A percentile compares a stretch with the other conserved stretches of the same genome.
Evolutionary conservation across 2,113 vertebrate species (phyloP).

Genomic region (Notothenia coriiceps): DNA sequence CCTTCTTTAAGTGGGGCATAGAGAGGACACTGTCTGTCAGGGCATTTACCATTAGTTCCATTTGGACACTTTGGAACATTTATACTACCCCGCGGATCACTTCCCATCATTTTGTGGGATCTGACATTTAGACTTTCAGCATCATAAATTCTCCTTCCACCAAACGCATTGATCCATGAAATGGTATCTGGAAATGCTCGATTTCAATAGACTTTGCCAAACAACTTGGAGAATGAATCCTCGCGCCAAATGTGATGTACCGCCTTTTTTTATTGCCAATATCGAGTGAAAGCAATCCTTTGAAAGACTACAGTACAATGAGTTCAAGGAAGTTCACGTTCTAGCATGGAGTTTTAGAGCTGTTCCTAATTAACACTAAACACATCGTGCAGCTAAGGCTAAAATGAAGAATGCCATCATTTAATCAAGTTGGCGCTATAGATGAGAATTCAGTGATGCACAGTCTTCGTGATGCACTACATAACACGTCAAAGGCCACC

Average conservation of each 20-base stretch:
- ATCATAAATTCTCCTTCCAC: background rate
- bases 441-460: too few relatives aligned
- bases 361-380: background rate
- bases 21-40: background rate
- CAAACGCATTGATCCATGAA: background rate
- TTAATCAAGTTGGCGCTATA: background rate
- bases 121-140: conserved; percentile 1
- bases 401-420: background rate
- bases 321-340: background rate
- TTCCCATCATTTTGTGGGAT: background rate
- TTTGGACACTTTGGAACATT: background rate
- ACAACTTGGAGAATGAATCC: background rate
- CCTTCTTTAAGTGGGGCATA: background rate
- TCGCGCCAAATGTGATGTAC: background rate
- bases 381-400: background rate
- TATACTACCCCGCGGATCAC: background rate
- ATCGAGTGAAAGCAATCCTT: background rate
- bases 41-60: background rate
- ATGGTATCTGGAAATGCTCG: background rate
- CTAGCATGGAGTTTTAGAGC: too few relatives aligned
- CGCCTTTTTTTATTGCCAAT: background rate
- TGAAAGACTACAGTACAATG: background rate
- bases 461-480: too few relatives aligned
- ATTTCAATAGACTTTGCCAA: background rate
- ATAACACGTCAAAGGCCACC: background rate